A percentile compares a stretch with the other conserved stretches of the same genome.
phyloP scores from a whole-genome alignment of 2,113 vertebrate genomes.

The Forbesichthys agassizii region DNA sequence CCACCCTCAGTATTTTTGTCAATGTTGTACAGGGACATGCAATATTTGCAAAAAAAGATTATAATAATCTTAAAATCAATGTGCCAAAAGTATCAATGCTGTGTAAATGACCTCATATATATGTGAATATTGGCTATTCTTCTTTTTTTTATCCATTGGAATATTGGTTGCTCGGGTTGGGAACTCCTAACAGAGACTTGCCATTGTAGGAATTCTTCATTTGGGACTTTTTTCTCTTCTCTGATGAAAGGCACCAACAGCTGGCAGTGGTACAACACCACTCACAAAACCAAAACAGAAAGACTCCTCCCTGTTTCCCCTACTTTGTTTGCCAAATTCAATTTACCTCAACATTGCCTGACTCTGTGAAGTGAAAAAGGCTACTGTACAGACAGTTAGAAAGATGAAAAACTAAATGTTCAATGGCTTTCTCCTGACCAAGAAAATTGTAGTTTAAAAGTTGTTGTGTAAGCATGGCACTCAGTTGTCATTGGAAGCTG shows the following conservation, averaged over 20 bases:
- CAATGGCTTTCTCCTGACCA: conserved; percentile 66
- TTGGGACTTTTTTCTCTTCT: conserved; percentile 81
- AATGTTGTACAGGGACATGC: conserved; percentile 96
- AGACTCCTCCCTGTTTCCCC: conserved; percentile 77
- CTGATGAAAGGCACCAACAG: conserved; percentile 90
- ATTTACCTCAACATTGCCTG: conserved; percentile 94
- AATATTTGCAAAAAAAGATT: conserved; percentile 89
- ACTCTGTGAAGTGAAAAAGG: conserved; percentile 84
- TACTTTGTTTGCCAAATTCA: conserved; percentile 89
- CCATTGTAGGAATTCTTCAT: conserved; percentile 89
- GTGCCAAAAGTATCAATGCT: conserved; percentile 99
- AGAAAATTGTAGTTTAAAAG: conserved; percentile 62
- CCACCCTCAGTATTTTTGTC: conserved; percentile 78
- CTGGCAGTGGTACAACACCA: conserved; percentile 84
- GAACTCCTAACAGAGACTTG: conserved; percentile 84
- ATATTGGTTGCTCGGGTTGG: conserved; percentile 83
- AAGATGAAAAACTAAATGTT: conserved; percentile 55
- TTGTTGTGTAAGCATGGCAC: conserved; percentile 69
- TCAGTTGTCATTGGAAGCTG: conserved; percentile 60
- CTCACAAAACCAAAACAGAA: conserved; percentile 91
- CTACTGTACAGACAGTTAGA: conserved; percentile 51
- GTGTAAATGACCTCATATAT: conserved; percentile 87
- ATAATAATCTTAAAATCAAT: conserved; percentile 80
- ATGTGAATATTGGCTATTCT: conserved; percentile 86
- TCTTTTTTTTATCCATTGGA: conserved; percentile 83